Percentiles rank a stretch among this genome's conserved stretches.
Conservation (phyloP, 2,113 vertebrate species). For the Prochilodus magdalenae region DNA sequence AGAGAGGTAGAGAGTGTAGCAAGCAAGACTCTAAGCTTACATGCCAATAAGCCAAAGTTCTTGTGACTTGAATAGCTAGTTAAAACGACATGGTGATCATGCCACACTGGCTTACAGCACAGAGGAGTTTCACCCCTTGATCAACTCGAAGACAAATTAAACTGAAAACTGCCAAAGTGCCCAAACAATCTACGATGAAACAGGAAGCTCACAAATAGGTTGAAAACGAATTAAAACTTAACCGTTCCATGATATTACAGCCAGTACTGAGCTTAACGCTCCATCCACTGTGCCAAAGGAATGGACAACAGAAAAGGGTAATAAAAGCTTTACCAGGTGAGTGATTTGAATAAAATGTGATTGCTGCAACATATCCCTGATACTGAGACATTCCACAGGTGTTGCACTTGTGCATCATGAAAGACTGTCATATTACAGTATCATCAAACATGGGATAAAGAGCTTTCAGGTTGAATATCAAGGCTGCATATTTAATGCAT, state of each 20-base stretch:
- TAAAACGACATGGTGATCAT: not conserved
- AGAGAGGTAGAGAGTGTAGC: conserved; percentile 38
- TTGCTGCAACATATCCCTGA: conserved; percentile 4
- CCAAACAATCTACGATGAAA: not conserved
- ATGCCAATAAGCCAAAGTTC: not conserved
- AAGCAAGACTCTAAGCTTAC: not conserved
- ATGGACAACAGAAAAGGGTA: not conserved
- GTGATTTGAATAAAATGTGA: not conserved
- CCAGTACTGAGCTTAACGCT: not conserved
- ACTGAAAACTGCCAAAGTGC: not conserved
- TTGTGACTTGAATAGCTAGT: not conserved
- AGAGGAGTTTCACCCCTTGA: conserved; percentile 4
- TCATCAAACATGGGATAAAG: conserved; percentile 22
- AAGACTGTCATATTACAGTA: conserved; percentile 38
- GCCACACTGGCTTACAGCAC: not conserved
- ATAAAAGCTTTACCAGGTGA: not conserved
- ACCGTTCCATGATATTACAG: not conserved
- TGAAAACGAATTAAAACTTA: not conserved
- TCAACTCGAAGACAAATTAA: not conserved
- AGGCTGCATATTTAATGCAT: conserved; percentile 45
- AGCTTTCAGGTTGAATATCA: conserved; percentile 20
- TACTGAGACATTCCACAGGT: conserved; percentile 27
- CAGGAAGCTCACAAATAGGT: not conserved
- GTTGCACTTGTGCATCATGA: not conserved
- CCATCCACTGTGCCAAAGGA: not conserved